These are phyloP conservation scores for Palaemon carinicauda DNA, from an alignment of 1,140 invertebrate genomes.

Conservation along the genomic window DNA sequence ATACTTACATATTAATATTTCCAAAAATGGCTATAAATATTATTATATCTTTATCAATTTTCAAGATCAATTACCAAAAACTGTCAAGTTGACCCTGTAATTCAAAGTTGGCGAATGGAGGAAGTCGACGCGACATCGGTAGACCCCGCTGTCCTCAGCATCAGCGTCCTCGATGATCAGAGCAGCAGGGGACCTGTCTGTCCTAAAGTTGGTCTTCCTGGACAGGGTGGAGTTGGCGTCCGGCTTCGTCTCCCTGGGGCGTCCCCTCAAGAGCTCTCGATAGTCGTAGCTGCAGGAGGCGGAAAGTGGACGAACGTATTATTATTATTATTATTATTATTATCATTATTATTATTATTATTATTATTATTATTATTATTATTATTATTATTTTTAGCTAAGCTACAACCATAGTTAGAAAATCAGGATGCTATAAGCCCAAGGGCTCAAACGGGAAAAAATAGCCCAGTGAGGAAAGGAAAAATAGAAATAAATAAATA, in stretches of 20 bases:
- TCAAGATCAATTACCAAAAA: constrained; percentile 67
- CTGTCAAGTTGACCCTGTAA: constrained; percentile 82
- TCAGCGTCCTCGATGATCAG: constrained; percentile 44
- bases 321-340: too few relatives aligned
- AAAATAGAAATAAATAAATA: too few relatives aligned
- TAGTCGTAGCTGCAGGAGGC: neutral
- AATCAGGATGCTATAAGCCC: too few relatives aligned
- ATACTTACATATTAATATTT: too few relatives aligned
- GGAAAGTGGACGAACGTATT: neutral
- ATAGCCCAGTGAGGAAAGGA: too few relatives aligned
- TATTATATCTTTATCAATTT: too few relatives aligned
- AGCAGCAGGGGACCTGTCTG: constrained; percentile 49
- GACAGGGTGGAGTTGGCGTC: constrained; percentile 54
- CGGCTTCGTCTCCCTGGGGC: constrained; percentile 57
- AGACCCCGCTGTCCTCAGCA: constrained; percentile 65
- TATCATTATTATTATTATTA: too few relatives aligned
- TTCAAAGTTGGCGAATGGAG: constrained; percentile 84
- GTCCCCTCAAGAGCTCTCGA: constrained; percentile 9
- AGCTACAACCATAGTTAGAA: too few relatives aligned
- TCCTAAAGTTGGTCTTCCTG: constrained; percentile 46
- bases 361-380: too few relatives aligned
- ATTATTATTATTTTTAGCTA: too few relatives aligned
- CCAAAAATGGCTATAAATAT: too few relatives aligned
- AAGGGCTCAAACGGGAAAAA: too few relatives aligned
- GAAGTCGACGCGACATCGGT: constrained; percentile 82